These are phyloP conservation scores for Halisarca cf. caerulea DNA, from an alignment of 37 sponge, comb jelly and placozoan genomes.

Conservation along the genomic window DNA sequence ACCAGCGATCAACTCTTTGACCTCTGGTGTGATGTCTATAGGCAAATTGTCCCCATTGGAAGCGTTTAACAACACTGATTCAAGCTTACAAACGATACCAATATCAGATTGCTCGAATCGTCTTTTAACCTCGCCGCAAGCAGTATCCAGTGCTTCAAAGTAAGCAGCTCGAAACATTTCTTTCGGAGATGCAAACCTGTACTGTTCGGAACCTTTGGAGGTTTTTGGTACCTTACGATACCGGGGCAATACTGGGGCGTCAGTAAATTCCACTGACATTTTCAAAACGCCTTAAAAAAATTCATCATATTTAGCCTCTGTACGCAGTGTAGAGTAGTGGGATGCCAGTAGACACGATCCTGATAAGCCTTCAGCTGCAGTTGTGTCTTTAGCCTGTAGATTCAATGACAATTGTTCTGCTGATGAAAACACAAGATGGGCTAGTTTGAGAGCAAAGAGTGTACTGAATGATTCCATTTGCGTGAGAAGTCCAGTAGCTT, in stretches of 20 bases:
- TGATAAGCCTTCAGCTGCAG: slow-evolving; percentile 24
- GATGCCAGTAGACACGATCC: slow-evolving; percentile 33
- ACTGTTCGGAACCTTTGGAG: slow-evolving; percentile 39
- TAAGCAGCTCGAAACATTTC: slow-evolving; percentile 44
- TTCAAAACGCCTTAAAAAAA: slow-evolving; percentile 38
- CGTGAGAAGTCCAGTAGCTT: slow-evolving; percentile 32
- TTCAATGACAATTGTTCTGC: slow-evolving; percentile 40
- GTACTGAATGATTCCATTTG: slow-evolving; percentile 49
- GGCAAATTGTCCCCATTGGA: slow-evolving; percentile 38
- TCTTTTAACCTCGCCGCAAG: slow-evolving; percentile 28
- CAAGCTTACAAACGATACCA: too few species aligned
- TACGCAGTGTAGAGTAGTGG: slow-evolving; percentile 39
- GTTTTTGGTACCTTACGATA: slow-evolving; percentile 44
- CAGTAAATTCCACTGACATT: slow-evolving; percentile 28
- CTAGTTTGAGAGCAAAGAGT: slow-evolving; percentile 68
- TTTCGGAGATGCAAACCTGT: slow-evolving; percentile 27
- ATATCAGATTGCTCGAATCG: too few species aligned
- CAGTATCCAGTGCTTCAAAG: slow-evolving; percentile 44
- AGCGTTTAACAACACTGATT: slow-evolving; percentile 42
- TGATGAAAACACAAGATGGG: slow-evolving; percentile 41
- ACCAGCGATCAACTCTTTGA: slow-evolving; percentile 39
- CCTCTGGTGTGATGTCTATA: slow-evolving; percentile 18
- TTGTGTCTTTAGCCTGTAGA: not conserved
- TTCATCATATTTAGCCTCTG: not conserved
- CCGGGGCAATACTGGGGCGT: slow-evolving; percentile 45